Conservation (phyloP, 1,140 invertebrate genomes). For the Hyles euphorbiae region DNA sequence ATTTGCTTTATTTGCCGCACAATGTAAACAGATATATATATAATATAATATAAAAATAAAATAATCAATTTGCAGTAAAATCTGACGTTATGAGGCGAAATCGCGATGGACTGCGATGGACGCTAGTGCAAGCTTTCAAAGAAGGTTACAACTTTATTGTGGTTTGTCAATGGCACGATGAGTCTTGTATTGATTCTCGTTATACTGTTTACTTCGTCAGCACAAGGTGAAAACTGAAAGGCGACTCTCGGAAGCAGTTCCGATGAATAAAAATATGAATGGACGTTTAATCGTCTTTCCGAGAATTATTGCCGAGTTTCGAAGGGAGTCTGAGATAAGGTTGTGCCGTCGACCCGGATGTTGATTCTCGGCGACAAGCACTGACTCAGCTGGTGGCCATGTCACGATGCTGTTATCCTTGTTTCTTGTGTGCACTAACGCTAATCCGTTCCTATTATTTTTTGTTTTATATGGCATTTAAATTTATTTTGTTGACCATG, state of each 20-base stretch:
- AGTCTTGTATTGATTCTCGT: no score
- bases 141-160: no score
- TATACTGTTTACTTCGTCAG: no score
- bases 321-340: conserved; percentile 28
- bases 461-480: not conserved
- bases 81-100: no score
- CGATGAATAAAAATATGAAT: conserved; percentile 17
- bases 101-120: no score
- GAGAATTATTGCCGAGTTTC: conserved; percentile 33
- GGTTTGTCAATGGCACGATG: no score
- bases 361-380: conserved; percentile 25
- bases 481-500: not conserved
- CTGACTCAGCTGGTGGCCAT: conserved; percentile 33
- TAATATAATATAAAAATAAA: no score
- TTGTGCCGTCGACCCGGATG: conserved; percentile 56
- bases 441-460: not conserved
- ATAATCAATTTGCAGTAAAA: no score
- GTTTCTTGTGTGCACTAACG: conserved; percentile 13
- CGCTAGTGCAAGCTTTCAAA: no score
- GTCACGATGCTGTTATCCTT: conserved; percentile 44
- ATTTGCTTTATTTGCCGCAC: no score
- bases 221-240: conserved; percentile 11
- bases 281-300: conserved; percentile 26
- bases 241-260: conserved; percentile 30
- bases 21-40: no score